Base-by-base conservation (phyloP, 2,113 vertebrate species). In the Odocoileus virginianus region DNA sequence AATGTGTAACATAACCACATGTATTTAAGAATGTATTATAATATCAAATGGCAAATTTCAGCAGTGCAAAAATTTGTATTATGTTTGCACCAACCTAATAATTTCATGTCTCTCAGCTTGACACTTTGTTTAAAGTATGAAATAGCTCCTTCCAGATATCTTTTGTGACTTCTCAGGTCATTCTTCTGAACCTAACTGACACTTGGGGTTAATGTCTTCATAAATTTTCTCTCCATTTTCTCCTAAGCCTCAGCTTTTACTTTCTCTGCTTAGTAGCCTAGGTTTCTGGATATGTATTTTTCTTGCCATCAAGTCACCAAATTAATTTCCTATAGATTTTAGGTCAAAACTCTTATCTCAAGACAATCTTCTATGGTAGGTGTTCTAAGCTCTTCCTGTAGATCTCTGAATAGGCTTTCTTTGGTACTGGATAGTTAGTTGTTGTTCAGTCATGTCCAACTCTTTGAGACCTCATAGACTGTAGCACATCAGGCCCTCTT, bases 41-140 rank as follows among this genome's bases (percentile, higher is more conserved):
- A 71, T 40, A 40, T 21, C 64, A 71, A 71, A 71, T 36, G 64
- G 64, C n/a, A 36, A 36, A 71, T 71, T 71, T 71, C n/a, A 71
- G 64, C 19, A 40, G 19, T 71, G 67, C 67, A 36, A 40, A 71
- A 40, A 71, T 23, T 36, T n/a, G 12, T 71, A 71, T 1, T 71
- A 23, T 40, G n/a, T 23, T 71, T 71, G 36, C 0, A 71, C n/a
- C 67, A 71, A 23, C 67, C n/a, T 36, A 40, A 23, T 40, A 71
- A 19, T 95, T 97, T 97, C 64, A 33, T 78, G 17, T 87, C 15
- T 93, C 28, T 97, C 88, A 79, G n/a, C 43, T 93, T 93, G 61
- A 85, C 36, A 88, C 6, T 90, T 97, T 23, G 61, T 85, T 93
- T 91, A 90, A 93, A 83, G 67, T 71, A 83, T 54, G 78, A 74